Conservation (phyloP, 2,797 vertebrate genomes). For the Petrocephalus schoutedeni region DNA sequence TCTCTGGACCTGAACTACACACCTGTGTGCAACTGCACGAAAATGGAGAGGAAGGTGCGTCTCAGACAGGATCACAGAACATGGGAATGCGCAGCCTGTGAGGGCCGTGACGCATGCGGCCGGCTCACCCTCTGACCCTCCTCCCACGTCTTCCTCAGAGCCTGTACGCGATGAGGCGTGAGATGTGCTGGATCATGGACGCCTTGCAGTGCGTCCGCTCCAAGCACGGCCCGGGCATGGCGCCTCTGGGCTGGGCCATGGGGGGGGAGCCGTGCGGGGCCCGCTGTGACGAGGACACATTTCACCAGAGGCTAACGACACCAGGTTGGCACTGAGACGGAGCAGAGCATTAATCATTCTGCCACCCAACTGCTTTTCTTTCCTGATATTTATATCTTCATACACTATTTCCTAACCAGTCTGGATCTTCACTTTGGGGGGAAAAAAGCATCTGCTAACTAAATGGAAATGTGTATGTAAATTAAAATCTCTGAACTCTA, state of each 20-base stretch:
- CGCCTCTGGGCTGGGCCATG: slow-evolving; percentile 64
- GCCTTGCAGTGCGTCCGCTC: slow-evolving; percentile 66
- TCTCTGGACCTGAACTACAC: not conserved
- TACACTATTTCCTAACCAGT: not conserved
- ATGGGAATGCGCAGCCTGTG: not conserved
- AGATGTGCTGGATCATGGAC: slow-evolving; percentile 69
- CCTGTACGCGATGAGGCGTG: slow-evolving; percentile 59
- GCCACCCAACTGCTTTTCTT: not conserved
- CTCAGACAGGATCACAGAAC: not conserved
- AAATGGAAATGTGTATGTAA: not conserved
- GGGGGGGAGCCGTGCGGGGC: slow-evolving; percentile 45
- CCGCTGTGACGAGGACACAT: slow-evolving; percentile 29
- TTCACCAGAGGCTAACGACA: slow-evolving; percentile 36
- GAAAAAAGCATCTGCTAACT: not conserved
- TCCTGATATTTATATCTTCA: not conserved
- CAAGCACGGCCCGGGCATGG: slow-evolving; percentile 59
- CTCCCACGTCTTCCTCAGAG: slow-evolving; percentile 41
- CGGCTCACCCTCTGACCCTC: not conserved
- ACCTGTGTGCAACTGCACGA: not conserved
- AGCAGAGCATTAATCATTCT: not conserved
- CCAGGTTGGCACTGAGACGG: slow-evolving; percentile 31
- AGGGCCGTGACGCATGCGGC: not conserved
- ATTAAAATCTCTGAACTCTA: not conserved
- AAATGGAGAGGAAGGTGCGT: not conserved
- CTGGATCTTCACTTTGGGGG: not conserved